These are phyloP conservation scores for Palloptera scutellata DNA, from an alignment of 2,888 invertebrate genomes.

Conservation along the genomic window DNA sequence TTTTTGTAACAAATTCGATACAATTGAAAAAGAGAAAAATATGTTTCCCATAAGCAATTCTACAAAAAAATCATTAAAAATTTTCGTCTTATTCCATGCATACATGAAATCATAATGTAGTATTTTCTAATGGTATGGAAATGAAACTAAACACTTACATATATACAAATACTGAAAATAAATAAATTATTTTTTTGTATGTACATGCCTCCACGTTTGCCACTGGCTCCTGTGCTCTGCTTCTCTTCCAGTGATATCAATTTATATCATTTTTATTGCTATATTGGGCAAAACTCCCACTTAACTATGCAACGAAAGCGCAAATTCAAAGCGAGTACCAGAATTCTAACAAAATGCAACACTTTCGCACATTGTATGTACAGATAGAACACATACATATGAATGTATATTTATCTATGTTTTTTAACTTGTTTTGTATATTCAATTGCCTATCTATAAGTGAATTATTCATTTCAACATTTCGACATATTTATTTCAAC, in stretches of 20 bases:
- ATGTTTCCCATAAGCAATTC: too few species aligned
- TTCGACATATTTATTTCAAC: constrained; percentile 24
- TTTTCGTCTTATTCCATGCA: too few species aligned
- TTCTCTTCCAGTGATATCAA: neutral
- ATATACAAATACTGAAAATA: too few species aligned
- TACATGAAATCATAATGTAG: too few species aligned
- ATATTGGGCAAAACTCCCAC: neutral
- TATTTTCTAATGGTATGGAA: too few species aligned
- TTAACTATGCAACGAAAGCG: constrained; percentile 8
- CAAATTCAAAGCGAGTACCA: neutral
- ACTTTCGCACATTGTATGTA: constrained; percentile 2
- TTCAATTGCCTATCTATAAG: constrained; percentile 7
- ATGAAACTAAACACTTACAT: too few species aligned
- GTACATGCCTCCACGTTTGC: neutral
- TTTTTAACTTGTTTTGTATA: constrained; percentile 29
- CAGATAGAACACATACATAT: neutral
- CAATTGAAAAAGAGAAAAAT: too few species aligned
- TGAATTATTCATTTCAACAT: constrained; percentile 29
- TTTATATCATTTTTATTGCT: neutral
- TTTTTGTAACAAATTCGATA: too few species aligned
- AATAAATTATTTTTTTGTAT: too few species aligned
- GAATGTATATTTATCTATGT: too few species aligned
- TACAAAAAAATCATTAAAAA: too few species aligned
- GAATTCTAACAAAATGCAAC: constrained; percentile 1
- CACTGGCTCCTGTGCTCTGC: neutral